These are phyloP conservation scores for Anticlea derivata DNA, from an alignment of 2,888 invertebrate species.

Conservation along the genomic window DNA sequence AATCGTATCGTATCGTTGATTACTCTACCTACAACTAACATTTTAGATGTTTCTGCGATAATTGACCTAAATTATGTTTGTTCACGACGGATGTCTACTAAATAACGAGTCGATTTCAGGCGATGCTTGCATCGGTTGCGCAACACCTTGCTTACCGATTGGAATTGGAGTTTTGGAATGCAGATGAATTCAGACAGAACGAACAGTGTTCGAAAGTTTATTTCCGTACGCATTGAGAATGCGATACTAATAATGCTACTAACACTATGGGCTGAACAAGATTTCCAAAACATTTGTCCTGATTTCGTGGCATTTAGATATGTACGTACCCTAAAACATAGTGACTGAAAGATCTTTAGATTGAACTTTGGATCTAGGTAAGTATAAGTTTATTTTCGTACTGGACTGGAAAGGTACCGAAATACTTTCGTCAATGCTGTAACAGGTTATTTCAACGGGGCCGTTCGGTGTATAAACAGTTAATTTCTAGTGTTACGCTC, in stretches of 20 bases:
- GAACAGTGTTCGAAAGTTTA: constrained; percentile 32
- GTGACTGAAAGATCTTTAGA: neutral
- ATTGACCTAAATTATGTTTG: constrained; percentile 9
- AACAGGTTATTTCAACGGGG: constrained; percentile 68
- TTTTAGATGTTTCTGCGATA: neutral
- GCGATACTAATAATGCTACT: neutral
- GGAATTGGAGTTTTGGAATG: constrained; percentile 17
- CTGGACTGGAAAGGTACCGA: too few relatives aligned
- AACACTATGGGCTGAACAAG: too few relatives aligned
- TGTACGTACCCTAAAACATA: neutral
- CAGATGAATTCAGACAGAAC: constrained; percentile 31
- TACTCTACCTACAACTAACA: neutral
- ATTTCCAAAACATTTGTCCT: neutral
- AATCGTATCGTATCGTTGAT: neutral
- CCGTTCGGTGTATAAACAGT: constrained; percentile 67
- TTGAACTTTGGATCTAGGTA: too few relatives aligned
- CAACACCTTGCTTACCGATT: constrained; percentile 17
- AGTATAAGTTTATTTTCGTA: constrained; percentile 29
- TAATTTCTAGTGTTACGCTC: constrained; percentile 80
- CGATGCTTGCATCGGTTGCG: constrained; percentile 22
- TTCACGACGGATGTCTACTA: neutral
- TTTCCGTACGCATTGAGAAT: constrained; percentile 34
- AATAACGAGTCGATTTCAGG: neutral
- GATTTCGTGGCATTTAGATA: neutral
- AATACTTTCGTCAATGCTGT: constrained; percentile 66